phyloP scores from a whole-genome alignment of 2,113 vertebrate genomes.

The Lethenteron camtschaticum region DNA sequence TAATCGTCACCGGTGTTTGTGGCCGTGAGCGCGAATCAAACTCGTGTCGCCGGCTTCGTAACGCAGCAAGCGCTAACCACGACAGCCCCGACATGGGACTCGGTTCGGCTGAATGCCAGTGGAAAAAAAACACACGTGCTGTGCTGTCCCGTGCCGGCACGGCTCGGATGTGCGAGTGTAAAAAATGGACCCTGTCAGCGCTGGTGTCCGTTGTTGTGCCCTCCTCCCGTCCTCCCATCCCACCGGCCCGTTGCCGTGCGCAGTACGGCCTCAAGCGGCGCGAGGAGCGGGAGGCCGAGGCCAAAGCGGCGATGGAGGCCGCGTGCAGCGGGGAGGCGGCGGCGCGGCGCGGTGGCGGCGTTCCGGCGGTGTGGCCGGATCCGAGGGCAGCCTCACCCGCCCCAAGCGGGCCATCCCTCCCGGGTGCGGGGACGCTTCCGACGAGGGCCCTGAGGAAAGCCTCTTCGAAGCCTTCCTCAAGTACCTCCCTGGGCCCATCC shows the following conservation, averaged over 20 bases:
- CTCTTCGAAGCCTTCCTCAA: constrained; percentile 96
- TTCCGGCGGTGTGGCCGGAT: no score
- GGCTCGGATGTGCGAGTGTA: no score
- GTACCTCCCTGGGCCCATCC: constrained; percentile 78
- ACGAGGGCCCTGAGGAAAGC: constrained; percentile 68
- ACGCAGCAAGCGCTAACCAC: no score
- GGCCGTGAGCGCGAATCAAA: no score
- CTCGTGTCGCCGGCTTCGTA: no score
- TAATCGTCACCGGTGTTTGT: no score
- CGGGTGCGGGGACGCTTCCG: constrained; percentile 71
- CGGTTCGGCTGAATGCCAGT: no score
- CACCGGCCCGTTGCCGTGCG: background rate
- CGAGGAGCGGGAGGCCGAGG: constrained; percentile 90
- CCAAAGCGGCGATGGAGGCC: constrained; percentile 88
- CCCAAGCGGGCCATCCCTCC: constrained; percentile 86
- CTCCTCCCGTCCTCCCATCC: background rate
- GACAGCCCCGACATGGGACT: no score
- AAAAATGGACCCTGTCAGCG: no score
- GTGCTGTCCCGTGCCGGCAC: no score
- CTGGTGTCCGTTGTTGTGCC: background rate
- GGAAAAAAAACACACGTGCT: no score
- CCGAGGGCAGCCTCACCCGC: constrained; percentile 69
- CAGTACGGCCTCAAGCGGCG: constrained; percentile 97
- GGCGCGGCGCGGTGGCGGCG: no score
- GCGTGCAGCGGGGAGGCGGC: constrained; percentile 22